These are phyloP conservation scores for Homarus americanus DNA, from an alignment of 1,140 invertebrate genomes.

Conservation along the genomic window DNA sequence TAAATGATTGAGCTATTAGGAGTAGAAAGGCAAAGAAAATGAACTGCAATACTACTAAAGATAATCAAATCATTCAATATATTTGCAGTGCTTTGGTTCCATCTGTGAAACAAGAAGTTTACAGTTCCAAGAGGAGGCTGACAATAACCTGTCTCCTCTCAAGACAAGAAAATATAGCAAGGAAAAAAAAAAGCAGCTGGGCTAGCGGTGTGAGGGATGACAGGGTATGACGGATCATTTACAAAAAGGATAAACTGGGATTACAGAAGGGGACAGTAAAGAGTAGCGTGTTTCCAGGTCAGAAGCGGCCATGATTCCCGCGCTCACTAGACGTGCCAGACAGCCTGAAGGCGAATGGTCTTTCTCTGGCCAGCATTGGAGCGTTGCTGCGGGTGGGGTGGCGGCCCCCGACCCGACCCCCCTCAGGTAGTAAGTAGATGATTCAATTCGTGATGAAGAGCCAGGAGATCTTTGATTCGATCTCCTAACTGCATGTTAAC, in stretches of 20 bases:
- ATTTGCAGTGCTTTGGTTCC: neutral
- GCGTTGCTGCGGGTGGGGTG: constrained; percentile 35
- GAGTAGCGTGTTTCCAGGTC: constrained; percentile 69
- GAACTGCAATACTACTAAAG: neutral
- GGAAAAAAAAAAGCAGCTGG: neutral
- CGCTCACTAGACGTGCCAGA: constrained; percentile 64
- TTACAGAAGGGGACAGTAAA: constrained; percentile 12
- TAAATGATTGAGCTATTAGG: neutral
- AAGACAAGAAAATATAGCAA: neutral
- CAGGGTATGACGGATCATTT: neutral
- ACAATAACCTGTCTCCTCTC: neutral
- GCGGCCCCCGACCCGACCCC: constrained; percentile 67
- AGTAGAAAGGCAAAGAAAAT: neutral
- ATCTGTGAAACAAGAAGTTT: neutral
- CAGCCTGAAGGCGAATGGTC: constrained; percentile 66
- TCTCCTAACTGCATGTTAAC: constrained; percentile 89
- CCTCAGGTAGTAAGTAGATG: constrained; percentile 75
- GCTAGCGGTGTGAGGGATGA: neutral
- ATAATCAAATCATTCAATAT: neutral
- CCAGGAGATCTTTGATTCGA: constrained; percentile 91
- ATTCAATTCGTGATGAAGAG: constrained; percentile 89
- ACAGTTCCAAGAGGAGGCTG: neutral
- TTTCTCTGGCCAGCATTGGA: constrained; percentile 48
- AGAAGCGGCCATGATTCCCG: constrained; percentile 59
- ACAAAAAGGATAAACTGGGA: neutral